Conservation (phyloP, 1,140 invertebrate species). For the Chelonus insularis region DNA sequence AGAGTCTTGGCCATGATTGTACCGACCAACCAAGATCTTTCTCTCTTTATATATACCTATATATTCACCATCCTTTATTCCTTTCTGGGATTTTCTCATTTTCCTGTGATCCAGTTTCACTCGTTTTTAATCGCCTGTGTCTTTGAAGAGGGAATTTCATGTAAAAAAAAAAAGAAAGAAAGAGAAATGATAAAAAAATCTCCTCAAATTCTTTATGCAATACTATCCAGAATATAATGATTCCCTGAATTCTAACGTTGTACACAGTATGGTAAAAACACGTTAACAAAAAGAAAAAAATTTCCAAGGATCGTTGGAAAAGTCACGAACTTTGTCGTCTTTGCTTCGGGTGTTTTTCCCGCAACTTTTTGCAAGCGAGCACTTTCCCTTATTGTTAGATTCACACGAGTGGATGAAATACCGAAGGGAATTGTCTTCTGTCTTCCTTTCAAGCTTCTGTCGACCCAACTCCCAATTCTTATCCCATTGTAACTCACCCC, state of each 20-base stretch:
- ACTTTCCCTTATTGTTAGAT: slow-evolving; percentile 30
- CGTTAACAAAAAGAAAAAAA: not conserved
- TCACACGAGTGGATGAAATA: slow-evolving; percentile 24
- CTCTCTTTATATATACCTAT: no score
- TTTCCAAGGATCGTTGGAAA: slow-evolving; percentile 4
- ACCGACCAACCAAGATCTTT: slow-evolving; percentile 16
- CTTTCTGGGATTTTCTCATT: slow-evolving; percentile 1
- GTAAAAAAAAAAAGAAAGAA: not conserved
- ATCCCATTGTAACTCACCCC: slow-evolving; percentile 1
- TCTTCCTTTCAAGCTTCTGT: slow-evolving; percentile 14
- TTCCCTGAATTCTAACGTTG: not conserved
- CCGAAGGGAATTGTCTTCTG: slow-evolving; percentile 11
- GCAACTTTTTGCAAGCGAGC: slow-evolving; percentile 17
- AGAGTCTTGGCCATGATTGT: slow-evolving; percentile 24
- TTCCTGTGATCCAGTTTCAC: slow-evolving; percentile 5
- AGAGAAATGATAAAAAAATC: not conserved
- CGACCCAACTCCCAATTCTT: slow-evolving; percentile 2
- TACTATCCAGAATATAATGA: not conserved
- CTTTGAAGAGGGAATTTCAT: not conserved
- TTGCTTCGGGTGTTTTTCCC: not conserved
- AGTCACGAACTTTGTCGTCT: slow-evolving; percentile 17
- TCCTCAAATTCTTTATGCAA: not conserved
- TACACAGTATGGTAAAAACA: not conserved
- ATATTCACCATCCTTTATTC: not conserved
- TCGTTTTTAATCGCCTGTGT: not conserved